Base-by-base conservation (phyloP, 2,797 vertebrate genomes). In the Ptychobarbus kaznakovi region DNA sequence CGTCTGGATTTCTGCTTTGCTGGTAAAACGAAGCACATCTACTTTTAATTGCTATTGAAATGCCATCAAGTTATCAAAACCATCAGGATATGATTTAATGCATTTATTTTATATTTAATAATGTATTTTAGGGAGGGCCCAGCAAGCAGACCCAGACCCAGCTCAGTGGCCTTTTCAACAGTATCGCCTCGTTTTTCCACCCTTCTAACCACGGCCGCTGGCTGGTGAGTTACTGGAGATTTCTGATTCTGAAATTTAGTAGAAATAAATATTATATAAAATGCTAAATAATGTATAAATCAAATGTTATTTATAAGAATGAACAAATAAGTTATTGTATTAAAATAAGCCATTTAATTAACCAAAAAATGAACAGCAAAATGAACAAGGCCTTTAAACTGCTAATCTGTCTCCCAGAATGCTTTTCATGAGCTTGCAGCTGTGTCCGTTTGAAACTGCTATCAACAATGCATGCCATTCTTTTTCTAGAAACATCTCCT, bases 191-290 rank as follows among this genome's bases (percentile, higher is more conserved):
- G 40, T 99, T 99, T 92, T 99, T 98, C 80, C 98, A 99, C 89
- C 98, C 98, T 56, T 99, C 98, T 86, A 99, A 99, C 92, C 97
- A 99, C 1, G 98, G 98, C 11, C 97, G 97, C 83, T 99, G 98
- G 98, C 93, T 99, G 97, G 98, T 99, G 92, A 98, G 97, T 95
- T 25, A 65, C 58, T 28, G n/a, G 28, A 18, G 7, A 16, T 49
- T 28, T 75, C 16, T 35, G 53, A 18, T 22, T 83, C n/a, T 20
- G n/a, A 42, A 18, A 12, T 76, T 56, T 75, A 35, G 49, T 74
- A 35, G 18, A 22, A 53, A 75, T 75, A 32, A 51, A 58, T 76
- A 12, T 56, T 7, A 13, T n/a, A 15, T 46, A 12, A 72, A 75
- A 53, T 75, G 3, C 28, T 35, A 32, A 66, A 66, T 35, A 66